Conservation (phyloP, 2,888 invertebrate species). For the Phragmatobia fuliginosa region DNA sequence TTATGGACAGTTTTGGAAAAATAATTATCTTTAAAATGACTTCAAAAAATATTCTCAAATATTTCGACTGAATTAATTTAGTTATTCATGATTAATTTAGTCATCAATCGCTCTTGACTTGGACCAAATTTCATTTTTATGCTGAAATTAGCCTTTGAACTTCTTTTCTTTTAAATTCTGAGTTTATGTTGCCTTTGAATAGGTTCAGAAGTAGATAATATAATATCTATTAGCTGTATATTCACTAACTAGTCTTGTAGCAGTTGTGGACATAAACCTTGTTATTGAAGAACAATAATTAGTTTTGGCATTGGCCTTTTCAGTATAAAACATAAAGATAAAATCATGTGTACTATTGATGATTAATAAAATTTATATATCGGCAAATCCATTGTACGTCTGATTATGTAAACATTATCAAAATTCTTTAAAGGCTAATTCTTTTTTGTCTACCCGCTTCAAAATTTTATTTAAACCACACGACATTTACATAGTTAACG, state of each 20-base stretch:
- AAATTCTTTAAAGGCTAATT: not conserved
- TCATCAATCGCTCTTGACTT: not conserved
- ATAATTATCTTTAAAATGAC: no score
- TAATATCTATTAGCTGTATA: no score
- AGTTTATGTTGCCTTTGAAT: not conserved
- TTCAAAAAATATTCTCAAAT: not conserved
- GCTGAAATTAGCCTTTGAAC: not conserved
- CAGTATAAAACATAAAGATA: not conserved
- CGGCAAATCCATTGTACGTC: not conserved
- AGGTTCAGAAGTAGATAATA: not conserved
- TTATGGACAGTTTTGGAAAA: not conserved
- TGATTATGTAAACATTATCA: not conserved
- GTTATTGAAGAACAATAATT: not conserved
- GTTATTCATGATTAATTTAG: not conserved
- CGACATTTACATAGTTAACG: constrained; percentile 39
- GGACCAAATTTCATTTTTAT: not conserved
- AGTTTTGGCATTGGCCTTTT: not conserved
- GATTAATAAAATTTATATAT: not conserved
- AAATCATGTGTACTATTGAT: not conserved
- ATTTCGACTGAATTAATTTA: not conserved
- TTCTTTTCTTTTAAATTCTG: not conserved
- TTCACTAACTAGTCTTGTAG: not conserved
- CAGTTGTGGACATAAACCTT: not conserved
- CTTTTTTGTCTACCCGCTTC: not conserved
- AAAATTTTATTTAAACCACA: constrained; percentile 18